Evolutionary conservation across 2,113 vertebrate species (phyloP), one percentile per base, ranked within the genome.

Genomic region (Elgaria multicarinata): DNA sequence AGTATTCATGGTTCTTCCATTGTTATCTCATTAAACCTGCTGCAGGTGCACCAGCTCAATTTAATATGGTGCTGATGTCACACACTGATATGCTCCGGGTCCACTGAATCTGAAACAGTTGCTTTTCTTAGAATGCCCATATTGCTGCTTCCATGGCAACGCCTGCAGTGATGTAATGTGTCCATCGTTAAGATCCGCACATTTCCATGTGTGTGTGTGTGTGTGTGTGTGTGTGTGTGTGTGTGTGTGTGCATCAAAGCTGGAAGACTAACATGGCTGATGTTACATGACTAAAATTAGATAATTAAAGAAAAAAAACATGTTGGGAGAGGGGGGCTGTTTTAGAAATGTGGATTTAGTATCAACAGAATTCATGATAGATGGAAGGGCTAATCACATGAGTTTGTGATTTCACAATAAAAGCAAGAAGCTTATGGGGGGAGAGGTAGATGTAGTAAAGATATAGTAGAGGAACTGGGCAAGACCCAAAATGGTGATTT

Each of bases 41-140:
- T 74, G 36, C 87, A 88, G 69, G n/a, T 88, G 50, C 28, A 62
- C 50, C 44, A 55, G 55, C 74, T 88, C 76, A 83, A 89, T 0
- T 39, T 83, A 89, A 42, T 76, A 36, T 39, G 42, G 42, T 69
- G 22, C 44, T 46, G 28, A 26, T 67, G 22, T 67, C 36, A 50
- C n/a, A 53, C 9, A 9, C 2, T 78, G 86, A 67, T 39, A 50
- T 53, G 31, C 44, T 33, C 58, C 36, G 20, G 31, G 75, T n/a
- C 20, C 74, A 50, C 20, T 85, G 44, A 28, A 53, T 66, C 55
- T 50, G 26, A 53, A 77, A 50, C 22, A 22, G 42, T 77, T 78
- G 42, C 44, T 55, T 28, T 86, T 86, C 36, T 44, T 18, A 3
- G 14, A 20, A 18, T 42, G 20, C 66, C 33, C 31, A 28, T 64